A percentile compares a stretch with the other conserved stretches of the same genome.
Evolutionary conservation across 2,113 vertebrate species (phyloP).

Genomic region (Planiliza haematocheilus): DNA sequence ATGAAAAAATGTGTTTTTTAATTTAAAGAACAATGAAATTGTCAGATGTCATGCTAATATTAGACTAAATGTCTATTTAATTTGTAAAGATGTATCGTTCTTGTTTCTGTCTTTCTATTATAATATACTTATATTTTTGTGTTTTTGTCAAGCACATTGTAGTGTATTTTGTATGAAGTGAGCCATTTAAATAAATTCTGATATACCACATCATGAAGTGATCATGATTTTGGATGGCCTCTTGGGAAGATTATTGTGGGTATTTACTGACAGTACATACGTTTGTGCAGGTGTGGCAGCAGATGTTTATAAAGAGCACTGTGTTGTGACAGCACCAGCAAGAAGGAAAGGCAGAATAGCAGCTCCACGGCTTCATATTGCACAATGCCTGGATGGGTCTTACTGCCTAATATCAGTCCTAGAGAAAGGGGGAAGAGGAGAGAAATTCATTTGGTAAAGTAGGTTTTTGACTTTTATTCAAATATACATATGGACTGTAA

Average conservation of each 20-base stretch:
- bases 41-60: too few species aligned
- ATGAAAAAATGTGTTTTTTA: too few species aligned
- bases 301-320: conserved; percentile 68
- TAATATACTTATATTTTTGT: too few species aligned
- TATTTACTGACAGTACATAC: conserved; percentile 62
- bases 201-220: too few species aligned
- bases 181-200: too few species aligned
- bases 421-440: not conserved
- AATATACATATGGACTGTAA: not conserved
- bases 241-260: not conserved
- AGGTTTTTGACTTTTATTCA: not conserved
- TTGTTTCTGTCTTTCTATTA: too few species aligned
- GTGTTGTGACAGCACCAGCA: conserved; percentile 66
- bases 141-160: not conserved
- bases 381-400: conserved; percentile 54
- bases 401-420: conserved; percentile 65
- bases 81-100: too few species aligned
- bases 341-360: conserved; percentile 81
- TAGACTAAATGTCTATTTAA: too few species aligned
- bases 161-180: too few species aligned
- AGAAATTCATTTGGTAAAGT: not conserved
- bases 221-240: not conserved
- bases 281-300: conserved; percentile 68
- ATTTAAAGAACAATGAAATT: too few species aligned
- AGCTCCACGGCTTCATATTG: conserved; percentile 81